Evolutionary conservation across 2,888 invertebrate genomes (phyloP), one percentile per base, ranked within the genome.

Genomic region (Ormyrus thymus): DNA sequence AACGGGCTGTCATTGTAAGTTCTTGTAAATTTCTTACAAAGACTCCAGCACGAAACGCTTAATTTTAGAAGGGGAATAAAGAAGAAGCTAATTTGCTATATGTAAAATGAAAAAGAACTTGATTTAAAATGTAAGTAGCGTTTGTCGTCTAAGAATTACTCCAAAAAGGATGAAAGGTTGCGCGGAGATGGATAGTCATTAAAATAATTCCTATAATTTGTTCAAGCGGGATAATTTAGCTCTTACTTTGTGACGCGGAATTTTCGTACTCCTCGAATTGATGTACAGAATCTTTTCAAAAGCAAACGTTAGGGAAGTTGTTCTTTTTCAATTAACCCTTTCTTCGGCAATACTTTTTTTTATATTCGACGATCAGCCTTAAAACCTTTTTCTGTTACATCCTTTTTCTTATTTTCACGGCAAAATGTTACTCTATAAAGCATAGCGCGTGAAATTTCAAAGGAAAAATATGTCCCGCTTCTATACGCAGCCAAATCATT

Each of bases 141-240:
- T 50, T 59, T 72, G 29, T 64, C 15, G 56, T 62, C 55, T 46
- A 65, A 58, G 65, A 71, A 59, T 58, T 53, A 65, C 50, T 13
- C 6, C 64, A n/a, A 45, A 76, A 55, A 56, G 43, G 11, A 45
- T 5, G 13, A 59, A 65, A 69, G 71, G 58, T 46, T 69, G 53
- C 51, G 53, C 51, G 15, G 46, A 58, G 65, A 71, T 56, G 48
- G n/a, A 7, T 29, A 43, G 58, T 64, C 59, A 71, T 77, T 77
- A 77, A 13, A 56, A 43, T 77, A 64, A 76, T 76, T 56, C 64
- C 10, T 70, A 65, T 71, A 77, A 77, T 77, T 77, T 77, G 43
- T 53, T 13, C 8, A 58, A 58, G 59, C 11, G 65, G 43, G 65
- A 65, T 58, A 65, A 71, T 77, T 71, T n/a, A 3, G 15, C 65